These are phyloP conservation scores for Cataglyphis albicans DNA, from an alignment of 2,888 invertebrate genomes.

Conservation along the genomic window DNA sequence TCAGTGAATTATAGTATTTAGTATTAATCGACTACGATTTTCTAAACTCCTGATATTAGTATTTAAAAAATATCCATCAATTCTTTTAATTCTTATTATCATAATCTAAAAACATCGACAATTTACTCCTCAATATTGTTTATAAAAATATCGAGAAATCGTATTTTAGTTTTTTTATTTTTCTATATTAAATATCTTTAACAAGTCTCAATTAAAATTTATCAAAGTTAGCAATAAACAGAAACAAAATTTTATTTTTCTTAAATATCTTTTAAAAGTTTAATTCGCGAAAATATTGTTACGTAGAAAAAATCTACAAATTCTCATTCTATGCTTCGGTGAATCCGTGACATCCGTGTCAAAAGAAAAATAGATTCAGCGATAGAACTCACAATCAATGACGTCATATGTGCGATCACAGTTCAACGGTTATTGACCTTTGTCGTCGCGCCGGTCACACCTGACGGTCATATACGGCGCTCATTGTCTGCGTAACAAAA, in stretches of 20 bases:
- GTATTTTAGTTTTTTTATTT: background rate
- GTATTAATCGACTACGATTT: background rate
- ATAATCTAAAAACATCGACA: background rate
- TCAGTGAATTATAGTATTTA: background rate
- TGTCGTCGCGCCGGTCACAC: slow-evolving; percentile 64
- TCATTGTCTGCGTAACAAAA: slow-evolving; percentile 44
- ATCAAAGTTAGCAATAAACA: background rate
- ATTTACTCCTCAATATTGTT: background rate
- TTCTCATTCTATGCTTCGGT: background rate
- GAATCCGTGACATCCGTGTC: background rate
- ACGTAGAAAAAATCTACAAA: background rate
- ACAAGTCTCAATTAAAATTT: slow-evolving; percentile 14
- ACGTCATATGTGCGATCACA: slow-evolving; percentile 65
- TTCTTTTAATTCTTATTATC: background rate
- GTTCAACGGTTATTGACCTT: slow-evolving; percentile 69
- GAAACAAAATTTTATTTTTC: slow-evolving; percentile 23
- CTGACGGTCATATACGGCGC: slow-evolving; percentile 44
- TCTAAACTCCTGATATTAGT: background rate
- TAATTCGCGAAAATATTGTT: background rate
- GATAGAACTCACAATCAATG: slow-evolving; percentile 58
- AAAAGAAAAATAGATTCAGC: slow-evolving; percentile 57
- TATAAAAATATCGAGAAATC: background rate
- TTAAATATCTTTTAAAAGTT: background rate
- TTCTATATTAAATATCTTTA: slow-evolving; percentile 19
- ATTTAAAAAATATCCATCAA: background rate